Percentiles rank a stretch among this genome's conserved stretches.
Conservation (phyloP, 2,113 vertebrate species). For the Muscicapa adusta region DNA sequence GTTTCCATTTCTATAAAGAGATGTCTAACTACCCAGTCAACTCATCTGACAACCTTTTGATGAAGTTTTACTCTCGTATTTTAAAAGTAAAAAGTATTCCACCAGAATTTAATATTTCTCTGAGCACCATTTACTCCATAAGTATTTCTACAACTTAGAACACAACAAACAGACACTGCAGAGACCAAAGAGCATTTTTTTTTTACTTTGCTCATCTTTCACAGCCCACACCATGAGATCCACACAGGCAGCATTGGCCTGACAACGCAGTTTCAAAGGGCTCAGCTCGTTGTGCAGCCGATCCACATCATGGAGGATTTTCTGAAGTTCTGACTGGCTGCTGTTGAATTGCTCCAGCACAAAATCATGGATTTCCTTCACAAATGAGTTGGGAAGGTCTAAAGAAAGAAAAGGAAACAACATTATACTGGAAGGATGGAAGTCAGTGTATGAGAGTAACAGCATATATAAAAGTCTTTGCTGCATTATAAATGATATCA, state of each 20-base stretch:
- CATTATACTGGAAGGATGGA: not conserved
- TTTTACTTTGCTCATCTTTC: slow-evolving; percentile 92
- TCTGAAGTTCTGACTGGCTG: slow-evolving; percentile 92
- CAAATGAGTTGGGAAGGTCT: slow-evolving; percentile 86
- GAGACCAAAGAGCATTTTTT: not conserved
- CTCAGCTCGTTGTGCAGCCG: slow-evolving; percentile 83
- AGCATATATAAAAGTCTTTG: not conserved
- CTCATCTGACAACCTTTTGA: not conserved
- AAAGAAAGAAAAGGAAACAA: not conserved
- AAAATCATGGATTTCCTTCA: slow-evolving; percentile 94
- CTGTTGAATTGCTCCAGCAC: slow-evolving; percentile 96
- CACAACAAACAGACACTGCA: not conserved
- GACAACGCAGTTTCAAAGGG: slow-evolving; percentile 91
- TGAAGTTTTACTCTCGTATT: not conserved
- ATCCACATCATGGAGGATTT: slow-evolving; percentile 87
- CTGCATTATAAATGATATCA: not conserved
- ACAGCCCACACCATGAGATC: slow-evolving; percentile 99
- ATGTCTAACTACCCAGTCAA: not conserved
- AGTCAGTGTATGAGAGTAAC: not conserved
- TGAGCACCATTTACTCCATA: not conserved
- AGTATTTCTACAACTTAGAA: not conserved
- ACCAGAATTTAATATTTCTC: not conserved
- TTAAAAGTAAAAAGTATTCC: not conserved
- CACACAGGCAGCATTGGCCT: slow-evolving; percentile 94
- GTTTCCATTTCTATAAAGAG: not conserved